A percentile compares a stretch with the other conserved stretches of the same genome.
Conservation (phyloP, 2,113 vertebrate species). For the Phylloscopus trochilus region DNA sequence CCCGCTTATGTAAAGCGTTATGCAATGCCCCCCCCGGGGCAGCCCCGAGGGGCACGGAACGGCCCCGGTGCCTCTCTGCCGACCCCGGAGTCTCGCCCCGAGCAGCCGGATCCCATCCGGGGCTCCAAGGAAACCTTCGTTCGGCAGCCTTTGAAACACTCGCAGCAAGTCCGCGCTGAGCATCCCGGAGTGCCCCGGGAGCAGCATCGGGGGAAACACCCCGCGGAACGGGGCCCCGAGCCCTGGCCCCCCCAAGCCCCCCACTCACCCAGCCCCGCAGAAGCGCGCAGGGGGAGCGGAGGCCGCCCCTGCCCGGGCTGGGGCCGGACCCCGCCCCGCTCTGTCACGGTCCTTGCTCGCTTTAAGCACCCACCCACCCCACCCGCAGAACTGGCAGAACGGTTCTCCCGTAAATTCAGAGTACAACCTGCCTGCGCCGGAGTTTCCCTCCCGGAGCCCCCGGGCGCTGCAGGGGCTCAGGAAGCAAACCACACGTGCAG, state of each 20-base stretch:
- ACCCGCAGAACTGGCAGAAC: background rate
- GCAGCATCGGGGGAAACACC: rapidly evolving
- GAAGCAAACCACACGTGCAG: too few species aligned
- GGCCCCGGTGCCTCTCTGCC: background rate
- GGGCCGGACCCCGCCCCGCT: background rate
- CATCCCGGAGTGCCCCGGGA: background rate
- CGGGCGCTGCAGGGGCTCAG: rapidly evolving
- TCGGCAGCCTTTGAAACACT: background rate
- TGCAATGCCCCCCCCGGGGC: background rate
- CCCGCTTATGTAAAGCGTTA: background rate
- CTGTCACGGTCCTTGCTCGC: rapidly evolving
- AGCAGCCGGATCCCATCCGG: rapidly evolving
- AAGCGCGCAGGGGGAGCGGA: background rate
- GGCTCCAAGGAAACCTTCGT: rapidly evolving
- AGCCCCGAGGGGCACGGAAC: background rate
- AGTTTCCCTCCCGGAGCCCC: background rate
- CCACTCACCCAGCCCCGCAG: background rate
- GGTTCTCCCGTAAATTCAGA: rapidly evolving
- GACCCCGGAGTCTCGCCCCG: background rate
- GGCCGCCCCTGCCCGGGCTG: rapidly evolving
- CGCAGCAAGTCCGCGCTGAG: rapidly evolving
- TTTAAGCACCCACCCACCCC: rapidly evolving
- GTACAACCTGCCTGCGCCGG: rapidly evolving
- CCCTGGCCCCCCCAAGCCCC: background rate
- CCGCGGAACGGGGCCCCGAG: rapidly evolving